A percentile compares a stretch with the other conserved stretches of the same genome.
Conservation (phyloP, 1,140 invertebrate genomes). For the Brachionus asplanchnoidis region DNA sequence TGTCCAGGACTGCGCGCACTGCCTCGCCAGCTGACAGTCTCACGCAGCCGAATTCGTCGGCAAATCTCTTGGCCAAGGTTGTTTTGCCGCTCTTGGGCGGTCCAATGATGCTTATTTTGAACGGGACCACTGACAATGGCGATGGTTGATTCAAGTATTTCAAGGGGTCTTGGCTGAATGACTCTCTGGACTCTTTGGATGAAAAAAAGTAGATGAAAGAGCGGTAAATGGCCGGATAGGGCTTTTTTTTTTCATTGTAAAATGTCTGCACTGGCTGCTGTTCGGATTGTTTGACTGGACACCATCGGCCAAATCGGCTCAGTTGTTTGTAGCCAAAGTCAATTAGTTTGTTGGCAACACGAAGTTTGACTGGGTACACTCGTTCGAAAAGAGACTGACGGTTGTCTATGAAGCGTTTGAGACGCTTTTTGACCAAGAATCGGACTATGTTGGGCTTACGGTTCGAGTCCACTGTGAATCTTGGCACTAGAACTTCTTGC, state of each 20-base stretch:
- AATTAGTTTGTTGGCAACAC: conserved; percentile 51
- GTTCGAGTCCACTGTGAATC: conserved; percentile 49
- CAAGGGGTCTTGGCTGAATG: conserved; percentile 53
- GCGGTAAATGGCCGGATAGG: conserved; percentile 53
- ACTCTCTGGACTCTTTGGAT: conserved; percentile 46
- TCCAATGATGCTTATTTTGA: conserved; percentile 55
- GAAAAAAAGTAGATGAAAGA: conserved; percentile 55
- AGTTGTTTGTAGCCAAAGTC: conserved; percentile 55
- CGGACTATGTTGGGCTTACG: conserved; percentile 54
- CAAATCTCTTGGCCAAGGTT: conserved; percentile 55
- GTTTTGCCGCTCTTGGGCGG: conserved; percentile 58
- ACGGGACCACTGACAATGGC: conserved; percentile 55
- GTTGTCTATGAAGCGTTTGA: conserved; percentile 50
- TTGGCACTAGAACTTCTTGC: conserved; percentile 51
- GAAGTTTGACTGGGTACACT: conserved; percentile 52
- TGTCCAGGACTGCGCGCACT: conserved; percentile 49
- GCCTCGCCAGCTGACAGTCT: conserved; percentile 55
- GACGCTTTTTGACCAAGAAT: conserved; percentile 52
- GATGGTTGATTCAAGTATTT: conserved; percentile 51
- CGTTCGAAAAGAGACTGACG: conserved; percentile 55
- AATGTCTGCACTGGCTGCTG: conserved; percentile 54
- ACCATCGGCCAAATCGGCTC: conserved; percentile 56
- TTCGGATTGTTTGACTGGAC: conserved; percentile 53
- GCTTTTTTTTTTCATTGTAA: conserved; percentile 49
- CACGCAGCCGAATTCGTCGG: conserved; percentile 52